Base-by-base conservation (phyloP, 2,888 invertebrate genomes). In the Petrolisthes manimaculis region DNA sequence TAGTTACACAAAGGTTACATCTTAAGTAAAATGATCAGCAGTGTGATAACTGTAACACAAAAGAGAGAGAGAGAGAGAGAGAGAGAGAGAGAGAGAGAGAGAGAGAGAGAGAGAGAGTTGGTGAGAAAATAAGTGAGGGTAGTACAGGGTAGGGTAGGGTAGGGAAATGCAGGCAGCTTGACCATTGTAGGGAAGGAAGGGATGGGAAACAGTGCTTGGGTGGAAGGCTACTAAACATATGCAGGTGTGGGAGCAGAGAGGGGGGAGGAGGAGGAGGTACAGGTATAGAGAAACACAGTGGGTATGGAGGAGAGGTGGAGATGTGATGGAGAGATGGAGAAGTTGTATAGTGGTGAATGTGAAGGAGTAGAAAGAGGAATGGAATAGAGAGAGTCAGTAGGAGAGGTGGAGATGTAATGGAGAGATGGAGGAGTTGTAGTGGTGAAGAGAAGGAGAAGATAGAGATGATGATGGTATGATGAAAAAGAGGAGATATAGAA, bases 1-100 rank as follows among this genome's bases (percentile, higher is more conserved):
- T n/a, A n/a, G n/a, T n/a, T n/a, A n/a, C n/a, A n/a, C n/a, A n/a
- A n/a, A n/a, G n/a, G n/a, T n/a, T n/a, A n/a, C n/a, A n/a, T n/a
- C n/a, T n/a, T n/a, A n/a, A n/a, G n/a, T n/a, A n/a, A n/a, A n/a
- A n/a, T n/a, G n/a, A n/a, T n/a, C n/a, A n/a, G n/a, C n/a, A n/a
- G n/a, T n/a, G n/a, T n/a, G n/a, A n/a, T n/a, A n/a, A n/a, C n/a
- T n/a, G n/a, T n/a, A n/a, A n/a, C n/a, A 61, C 61, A 71, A n/a
- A 5, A 71, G 71, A 71, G 71, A n/a, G n/a, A 71, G 71, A n/a
- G n/a, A 71, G 71, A n/a, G n/a, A 5, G 71, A 5, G n/a, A 71
- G 71, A n/a, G n/a, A 18, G 71, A n/a, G n/a, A n/a, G 71, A 71
- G n/a, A 71, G 71, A 18, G 71, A 71, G n/a, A 71, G n/a, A n/a